Conservation (phyloP, 2,113 vertebrate species). For the Nycticryphes semicollaris region DNA sequence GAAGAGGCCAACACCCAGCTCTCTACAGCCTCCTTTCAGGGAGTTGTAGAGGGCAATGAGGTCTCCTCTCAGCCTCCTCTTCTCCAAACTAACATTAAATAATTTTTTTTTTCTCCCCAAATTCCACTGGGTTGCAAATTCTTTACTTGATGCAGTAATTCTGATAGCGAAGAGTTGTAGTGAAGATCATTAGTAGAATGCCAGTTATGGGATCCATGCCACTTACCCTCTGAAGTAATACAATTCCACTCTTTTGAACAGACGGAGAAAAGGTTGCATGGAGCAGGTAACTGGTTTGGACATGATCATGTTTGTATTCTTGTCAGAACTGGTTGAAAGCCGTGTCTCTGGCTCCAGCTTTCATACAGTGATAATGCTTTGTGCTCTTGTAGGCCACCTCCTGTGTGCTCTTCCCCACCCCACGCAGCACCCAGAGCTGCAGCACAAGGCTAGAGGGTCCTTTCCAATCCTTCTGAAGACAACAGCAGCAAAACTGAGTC, state of each 20-base stretch:
- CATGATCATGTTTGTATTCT: neutral
- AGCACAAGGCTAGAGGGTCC: neutral
- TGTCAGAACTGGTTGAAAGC: neutral
- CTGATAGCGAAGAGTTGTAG: neutral
- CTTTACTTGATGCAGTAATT: neutral
- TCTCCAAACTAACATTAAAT: neutral
- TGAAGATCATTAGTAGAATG: neutral
- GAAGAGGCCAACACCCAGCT: too few relatives aligned
- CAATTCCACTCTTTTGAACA: neutral
- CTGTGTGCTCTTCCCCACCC: accelerated
- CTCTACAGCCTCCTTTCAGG: too few relatives aligned
- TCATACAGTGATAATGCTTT: neutral
- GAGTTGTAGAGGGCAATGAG: too few relatives aligned
- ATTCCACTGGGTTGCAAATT: neutral
- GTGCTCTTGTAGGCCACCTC: neutral
- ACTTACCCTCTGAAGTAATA: neutral
- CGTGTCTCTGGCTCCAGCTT: neutral
- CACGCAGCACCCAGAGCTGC: neutral
- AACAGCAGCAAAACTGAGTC: neutral
- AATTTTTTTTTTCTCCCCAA: neutral
- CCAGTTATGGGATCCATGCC: neutral
- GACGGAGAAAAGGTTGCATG: neutral
- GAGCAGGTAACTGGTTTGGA: neutral
- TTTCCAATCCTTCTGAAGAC: neutral
- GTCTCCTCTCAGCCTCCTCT: too few relatives aligned